Evolutionary conservation across 2,888 invertebrate species (phyloP), one percentile per base, ranked within the genome.

Genomic region (Chloroclysta siterata): DNA sequence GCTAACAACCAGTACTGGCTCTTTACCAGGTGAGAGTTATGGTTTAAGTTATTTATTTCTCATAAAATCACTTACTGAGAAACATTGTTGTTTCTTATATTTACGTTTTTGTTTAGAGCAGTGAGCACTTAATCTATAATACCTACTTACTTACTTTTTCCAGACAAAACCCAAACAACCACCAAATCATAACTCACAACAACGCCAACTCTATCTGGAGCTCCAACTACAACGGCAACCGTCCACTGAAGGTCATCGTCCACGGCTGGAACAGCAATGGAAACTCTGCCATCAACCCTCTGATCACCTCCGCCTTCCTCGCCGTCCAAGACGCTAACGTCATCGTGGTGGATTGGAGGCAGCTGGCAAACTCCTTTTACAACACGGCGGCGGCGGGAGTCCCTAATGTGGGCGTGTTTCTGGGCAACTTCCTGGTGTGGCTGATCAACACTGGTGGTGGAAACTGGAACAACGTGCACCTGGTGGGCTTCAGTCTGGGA

Each of bases 401-500:
- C 0, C 84, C 89, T 10, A 66, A 73, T 13, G 82, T 90, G 2
- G 91, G 91, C 0, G 76, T 78, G 51, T 78, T 72, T 59, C 75
- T 90, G 1, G 93, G 90, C 3, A 75, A 81, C 57, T 90, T 93
- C 75, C 68, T 93, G 11, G 74, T 77, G 8, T 90, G 89, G 86
- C 79, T 90, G 11, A 75, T 92, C 36, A 72, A 79, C 50, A 84
- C 74, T 1, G 81, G 79, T 13, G 89, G 89, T 36, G 84, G 86
- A 4, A 83, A 84, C 66, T 83, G 85, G 81, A 83, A 84, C 63
- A 82, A 88, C 54, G 80, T 92, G 0, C 93, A 93, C 65, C 74
- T 93, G 5, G 72, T 92, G 2, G 93, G 93, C 13, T 87, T 88
- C 78, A 92, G 92, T 67, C 79, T 93, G 65, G 93, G 93, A 0